phyloP scores from a whole-genome alignment of 2,797 vertebrate genomes.

The Lacerta bilineata region DNA sequence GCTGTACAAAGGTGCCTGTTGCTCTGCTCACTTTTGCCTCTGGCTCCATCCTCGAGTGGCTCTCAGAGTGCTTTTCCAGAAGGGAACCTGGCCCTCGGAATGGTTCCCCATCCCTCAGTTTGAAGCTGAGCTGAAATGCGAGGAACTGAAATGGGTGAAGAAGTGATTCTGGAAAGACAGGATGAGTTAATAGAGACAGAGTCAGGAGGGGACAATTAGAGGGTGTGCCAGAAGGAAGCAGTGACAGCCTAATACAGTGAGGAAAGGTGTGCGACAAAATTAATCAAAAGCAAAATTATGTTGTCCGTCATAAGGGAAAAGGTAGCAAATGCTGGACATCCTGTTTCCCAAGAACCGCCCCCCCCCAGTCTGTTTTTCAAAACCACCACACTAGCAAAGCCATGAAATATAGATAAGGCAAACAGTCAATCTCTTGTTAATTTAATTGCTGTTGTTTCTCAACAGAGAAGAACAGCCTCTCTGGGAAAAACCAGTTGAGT shows the following conservation, averaged over 20 bases:
- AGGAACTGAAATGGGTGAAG: neutral
- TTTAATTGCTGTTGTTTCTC: slow-evolving; percentile 7
- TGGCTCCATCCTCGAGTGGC: no score
- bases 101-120: no score
- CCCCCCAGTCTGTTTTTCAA: neutral
- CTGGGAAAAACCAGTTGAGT: neutral
- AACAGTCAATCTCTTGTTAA: slow-evolving; percentile 11
- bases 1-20: no score
- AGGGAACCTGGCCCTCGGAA: no score
- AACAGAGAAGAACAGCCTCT: neutral
- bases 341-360: neutral
- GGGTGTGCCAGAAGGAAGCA: neutral
- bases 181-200: no score
- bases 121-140: neutral
- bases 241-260: neutral
- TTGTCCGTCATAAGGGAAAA: neutral
- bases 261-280: no score
- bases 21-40: no score
- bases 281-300: neutral
- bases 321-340: neutral
- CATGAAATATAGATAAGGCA: slow-evolving; percentile 25
- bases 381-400: neutral
- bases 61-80: no score
- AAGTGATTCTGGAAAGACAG: no score
- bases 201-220: no score